These are phyloP conservation scores for Charaxes varanes DNA, from an alignment of 1,140 invertebrate species.

Conservation along the genomic window DNA sequence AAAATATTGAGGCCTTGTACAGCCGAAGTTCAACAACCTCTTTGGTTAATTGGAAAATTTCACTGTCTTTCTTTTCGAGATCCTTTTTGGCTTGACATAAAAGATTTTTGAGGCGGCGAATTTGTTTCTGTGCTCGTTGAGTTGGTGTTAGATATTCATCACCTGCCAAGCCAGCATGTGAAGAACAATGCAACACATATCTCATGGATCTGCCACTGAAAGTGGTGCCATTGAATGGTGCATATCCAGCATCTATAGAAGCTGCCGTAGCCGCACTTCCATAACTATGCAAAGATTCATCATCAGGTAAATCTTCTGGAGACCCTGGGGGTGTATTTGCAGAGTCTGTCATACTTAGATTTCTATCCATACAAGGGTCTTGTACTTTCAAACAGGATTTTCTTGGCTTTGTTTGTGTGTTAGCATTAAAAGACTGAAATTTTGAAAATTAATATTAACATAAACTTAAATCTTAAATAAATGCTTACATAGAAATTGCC, in stretches of 20 bases:
- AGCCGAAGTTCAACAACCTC: conserved; percentile 87
- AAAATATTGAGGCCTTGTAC: conserved; percentile 84
- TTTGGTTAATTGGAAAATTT: conserved; percentile 86
- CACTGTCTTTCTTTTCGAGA: conserved; percentile 85
- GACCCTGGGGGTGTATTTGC: conserved; percentile 76
- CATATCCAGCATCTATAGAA: conserved; percentile 85
- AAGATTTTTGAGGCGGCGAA: conserved; percentile 81
- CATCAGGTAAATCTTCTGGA: conserved; percentile 78
- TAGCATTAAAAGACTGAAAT: conserved; percentile 66
- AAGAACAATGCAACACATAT: conserved; percentile 88
- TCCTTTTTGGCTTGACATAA: conserved; percentile 83
- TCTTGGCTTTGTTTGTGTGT: conserved; percentile 45
- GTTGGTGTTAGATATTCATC: conserved; percentile 91
- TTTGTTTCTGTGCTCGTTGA: conserved; percentile 86
- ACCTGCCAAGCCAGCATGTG: conserved; percentile 81
- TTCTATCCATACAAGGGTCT: conserved; percentile 46
- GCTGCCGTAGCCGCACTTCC: conserved; percentile 82
- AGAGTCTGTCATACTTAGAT: conserved; percentile 58
- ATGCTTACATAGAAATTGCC: too few species aligned
- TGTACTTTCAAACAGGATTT: conserved; percentile 55
- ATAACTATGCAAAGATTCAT: conserved; percentile 86
- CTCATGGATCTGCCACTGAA: conserved; percentile 81
- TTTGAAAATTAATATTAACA: too few species aligned
- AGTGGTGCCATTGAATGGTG: conserved; percentile 86
- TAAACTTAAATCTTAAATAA: too few species aligned